phyloP scores from a whole-genome alignment of 2,797 vertebrate genomes.

The Artibeus jamaicensis region DNA sequence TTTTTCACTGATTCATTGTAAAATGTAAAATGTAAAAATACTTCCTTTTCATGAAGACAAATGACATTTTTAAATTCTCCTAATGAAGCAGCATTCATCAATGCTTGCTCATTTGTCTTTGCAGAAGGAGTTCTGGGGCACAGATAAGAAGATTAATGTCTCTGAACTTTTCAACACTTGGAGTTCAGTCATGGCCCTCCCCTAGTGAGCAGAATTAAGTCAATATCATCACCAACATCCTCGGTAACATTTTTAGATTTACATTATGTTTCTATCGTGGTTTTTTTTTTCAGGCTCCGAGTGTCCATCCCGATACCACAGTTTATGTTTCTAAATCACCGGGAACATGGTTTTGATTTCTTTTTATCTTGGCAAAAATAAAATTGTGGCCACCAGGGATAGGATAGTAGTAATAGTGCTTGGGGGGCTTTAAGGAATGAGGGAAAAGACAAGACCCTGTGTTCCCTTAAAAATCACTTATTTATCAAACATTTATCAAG shows the following conservation, averaged over 20 bases:
- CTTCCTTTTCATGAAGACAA: constrained; percentile 84
- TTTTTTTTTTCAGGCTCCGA: constrained; percentile 47
- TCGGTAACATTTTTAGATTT: constrained; percentile 72
- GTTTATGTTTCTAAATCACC: constrained; percentile 59
- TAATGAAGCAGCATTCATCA: constrained; percentile 86
- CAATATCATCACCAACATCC: constrained; percentile 70
- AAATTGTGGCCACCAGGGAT: not conserved
- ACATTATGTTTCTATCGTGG: constrained; percentile 65
- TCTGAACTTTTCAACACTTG: constrained; percentile 83
- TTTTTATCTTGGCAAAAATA: constrained; percentile 38
- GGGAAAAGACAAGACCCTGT: not conserved
- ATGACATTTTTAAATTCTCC: constrained; percentile 84
- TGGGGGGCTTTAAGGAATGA: constrained; percentile 9
- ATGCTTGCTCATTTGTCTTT: constrained; percentile 83
- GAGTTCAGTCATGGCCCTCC: constrained; percentile 67
- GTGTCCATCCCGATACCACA: constrained; percentile 24
- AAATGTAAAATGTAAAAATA: constrained; percentile 81
- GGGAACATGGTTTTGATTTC: constrained; percentile 30
- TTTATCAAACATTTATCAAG: constrained; percentile 37
- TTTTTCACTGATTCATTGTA: constrained; percentile 73
- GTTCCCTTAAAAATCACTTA: constrained; percentile 28
- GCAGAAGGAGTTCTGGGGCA: constrained; percentile 79
- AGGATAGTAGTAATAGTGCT: not conserved
- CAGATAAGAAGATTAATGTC: constrained; percentile 84
- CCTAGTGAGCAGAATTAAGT: constrained; percentile 75